Evolutionary conservation across 2,113 vertebrate species (phyloP).

Genomic region (Rhabdornis inornatus): DNA sequence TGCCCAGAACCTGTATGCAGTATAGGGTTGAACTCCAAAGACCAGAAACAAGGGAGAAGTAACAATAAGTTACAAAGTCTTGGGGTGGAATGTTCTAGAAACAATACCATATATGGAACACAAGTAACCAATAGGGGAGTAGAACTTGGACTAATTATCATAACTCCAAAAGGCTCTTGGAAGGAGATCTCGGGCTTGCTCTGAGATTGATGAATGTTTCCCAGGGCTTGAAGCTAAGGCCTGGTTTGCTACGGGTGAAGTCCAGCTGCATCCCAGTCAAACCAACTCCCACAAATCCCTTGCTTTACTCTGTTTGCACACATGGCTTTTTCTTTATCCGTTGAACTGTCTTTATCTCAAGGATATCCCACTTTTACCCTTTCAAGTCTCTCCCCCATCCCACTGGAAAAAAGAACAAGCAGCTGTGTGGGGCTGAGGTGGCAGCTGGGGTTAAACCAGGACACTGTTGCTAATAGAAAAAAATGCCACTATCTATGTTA

Average conservation of each 20-base stretch:
- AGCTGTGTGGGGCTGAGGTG: background rate
- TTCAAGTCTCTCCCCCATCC: background rate
- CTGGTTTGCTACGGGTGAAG: too few relatives aligned
- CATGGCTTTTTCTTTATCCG: accelerated
- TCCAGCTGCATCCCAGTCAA: background rate
- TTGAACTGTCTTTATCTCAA: background rate
- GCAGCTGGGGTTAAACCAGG: background rate
- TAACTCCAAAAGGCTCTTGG: background rate
- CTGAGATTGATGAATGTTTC: background rate
- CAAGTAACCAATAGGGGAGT: background rate
- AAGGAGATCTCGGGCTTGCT: background rate
- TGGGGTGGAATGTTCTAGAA: background rate
- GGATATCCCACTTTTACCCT: background rate
- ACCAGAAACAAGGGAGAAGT: background rate
- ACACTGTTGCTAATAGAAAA: background rate
- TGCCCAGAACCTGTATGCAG: background rate
- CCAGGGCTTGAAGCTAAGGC: background rate
- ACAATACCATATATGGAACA: background rate
- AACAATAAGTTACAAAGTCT: background rate
- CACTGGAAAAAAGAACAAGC: background rate
- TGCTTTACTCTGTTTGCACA: background rate
- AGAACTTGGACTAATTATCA: background rate
- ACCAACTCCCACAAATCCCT: background rate
- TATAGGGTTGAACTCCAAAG: too few relatives aligned
- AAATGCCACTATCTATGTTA: background rate